phyloP scores from a whole-genome alignment of 1,140 invertebrate species.

The Drosophila saltans region DNA sequence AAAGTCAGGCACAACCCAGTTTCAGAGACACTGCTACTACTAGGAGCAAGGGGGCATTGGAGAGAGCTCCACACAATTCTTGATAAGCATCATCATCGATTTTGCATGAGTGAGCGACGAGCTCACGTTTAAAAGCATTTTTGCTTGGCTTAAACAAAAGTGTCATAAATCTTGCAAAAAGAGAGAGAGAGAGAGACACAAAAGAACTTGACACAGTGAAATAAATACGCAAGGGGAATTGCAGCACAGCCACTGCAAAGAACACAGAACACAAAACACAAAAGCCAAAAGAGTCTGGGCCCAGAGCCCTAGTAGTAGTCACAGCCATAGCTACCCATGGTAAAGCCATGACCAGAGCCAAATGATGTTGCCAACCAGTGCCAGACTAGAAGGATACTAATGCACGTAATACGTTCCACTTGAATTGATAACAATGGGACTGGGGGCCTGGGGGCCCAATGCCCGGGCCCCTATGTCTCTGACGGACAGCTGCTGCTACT shows the following conservation, averaged over 20 bases:
- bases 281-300: slow-evolving; percentile 41
- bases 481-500: slow-evolving; percentile 20
- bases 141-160: slow-evolving; percentile 70
- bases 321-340: not conserved
- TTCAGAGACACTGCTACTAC: not conserved
- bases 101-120: slow-evolving; percentile 64
- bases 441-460: slow-evolving; percentile 2
- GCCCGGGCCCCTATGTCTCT: not conserved
- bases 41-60: no score
- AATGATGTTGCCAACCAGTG: slow-evolving; percentile 1
- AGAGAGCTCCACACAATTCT: slow-evolving; percentile 14
- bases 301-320: slow-evolving; percentile 20
- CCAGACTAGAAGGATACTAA: slow-evolving; percentile 62
- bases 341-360: no score
- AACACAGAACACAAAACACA: slow-evolving; percentile 28
- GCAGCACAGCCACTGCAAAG: not conserved
- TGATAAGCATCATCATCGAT: slow-evolving; percentile 68
- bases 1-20: slow-evolving; percentile 25
- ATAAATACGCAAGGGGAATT: slow-evolving; percentile 52
- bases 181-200: slow-evolving; percentile 35
- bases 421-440: slow-evolving; percentile 62
- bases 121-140: slow-evolving; percentile 52
- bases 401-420: slow-evolving; percentile 79
- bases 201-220: slow-evolving; percentile 69
- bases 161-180: slow-evolving; percentile 76